Percentiles rank a stretch among this genome's conserved stretches.
Conservation (phyloP, 2,797 vertebrate species). For the Enteromius treurensis region DNA sequence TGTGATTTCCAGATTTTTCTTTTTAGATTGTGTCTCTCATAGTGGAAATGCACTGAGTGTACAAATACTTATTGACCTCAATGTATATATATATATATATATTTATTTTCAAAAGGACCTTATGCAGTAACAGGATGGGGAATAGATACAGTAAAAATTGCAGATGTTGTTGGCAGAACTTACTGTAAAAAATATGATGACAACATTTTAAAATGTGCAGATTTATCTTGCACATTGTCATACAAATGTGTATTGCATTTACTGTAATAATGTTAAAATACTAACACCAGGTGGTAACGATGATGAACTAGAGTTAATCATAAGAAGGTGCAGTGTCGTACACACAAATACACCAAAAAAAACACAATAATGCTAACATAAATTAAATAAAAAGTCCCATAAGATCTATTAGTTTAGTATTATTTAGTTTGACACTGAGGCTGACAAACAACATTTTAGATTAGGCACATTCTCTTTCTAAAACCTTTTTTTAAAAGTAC, state of each 20-base stretch:
- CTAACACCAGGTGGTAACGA: background rate
- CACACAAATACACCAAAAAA: background rate
- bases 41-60: no score
- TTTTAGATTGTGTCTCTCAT: no score
- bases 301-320: background rate
- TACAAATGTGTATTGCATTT: no score
- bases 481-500: background rate
- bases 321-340: background rate
- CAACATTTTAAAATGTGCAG: no score
- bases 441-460: background rate
- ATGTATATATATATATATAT: no score
- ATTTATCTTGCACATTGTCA: no score
- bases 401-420: background rate
- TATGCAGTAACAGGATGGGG: background rate
- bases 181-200: no score
- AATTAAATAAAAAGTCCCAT: background rate
- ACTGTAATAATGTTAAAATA: no score
- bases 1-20: no score
- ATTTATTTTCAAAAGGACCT: background rate
- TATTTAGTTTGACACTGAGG: background rate
- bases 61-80: no score
- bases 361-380: background rate
- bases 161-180: no score
- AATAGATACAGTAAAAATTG: no score
- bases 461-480: background rate